Evolutionary conservation across 2,888 invertebrate species (phyloP).

Genomic region (Thecocarcelia acutangulata): DNA sequence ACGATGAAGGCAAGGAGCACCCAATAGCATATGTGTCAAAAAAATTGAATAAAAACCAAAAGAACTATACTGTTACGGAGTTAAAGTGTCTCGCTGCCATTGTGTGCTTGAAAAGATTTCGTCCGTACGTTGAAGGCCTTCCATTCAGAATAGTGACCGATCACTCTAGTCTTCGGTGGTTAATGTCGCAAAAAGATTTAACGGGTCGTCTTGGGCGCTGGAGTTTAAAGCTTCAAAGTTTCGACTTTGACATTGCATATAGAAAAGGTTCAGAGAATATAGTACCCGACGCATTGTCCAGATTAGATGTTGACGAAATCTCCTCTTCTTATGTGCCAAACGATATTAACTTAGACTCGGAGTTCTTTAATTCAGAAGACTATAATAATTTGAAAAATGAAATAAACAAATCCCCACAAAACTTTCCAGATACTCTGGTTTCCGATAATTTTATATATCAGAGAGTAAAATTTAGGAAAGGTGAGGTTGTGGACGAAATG

Average conservation of each 20-base stretch:
- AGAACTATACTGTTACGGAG: background rate
- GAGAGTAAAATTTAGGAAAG: background rate
- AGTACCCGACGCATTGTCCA: too few relatives aligned
- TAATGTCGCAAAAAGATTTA: slow-evolving; percentile 20
- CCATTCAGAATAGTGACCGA: slow-evolving; percentile 66
- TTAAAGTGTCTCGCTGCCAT: background rate
- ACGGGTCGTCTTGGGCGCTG: background rate
- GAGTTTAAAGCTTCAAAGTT: slow-evolving; percentile 2
- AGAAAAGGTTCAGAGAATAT: background rate
- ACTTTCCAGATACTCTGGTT: background rate
- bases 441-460: background rate
- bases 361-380: background rate
- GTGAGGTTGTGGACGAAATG: background rate
- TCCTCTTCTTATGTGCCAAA: too few relatives aligned
- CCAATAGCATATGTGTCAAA: background rate
- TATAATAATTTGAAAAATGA: background rate
- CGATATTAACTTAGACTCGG: too few relatives aligned
- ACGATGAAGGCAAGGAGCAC: slow-evolving; percentile 2
- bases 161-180: too few relatives aligned
- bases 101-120: slow-evolving; percentile 52
- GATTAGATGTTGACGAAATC: too few relatives aligned
- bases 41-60: slow-evolving; percentile 1
- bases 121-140: slow-evolving; percentile 66
- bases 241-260: slow-evolving; percentile 7
- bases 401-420: background rate